Percentiles rank a stretch among this genome's conserved stretches.
These are phyloP conservation scores for Melanophora roralis DNA, from an alignment of 2,888 invertebrate genomes.

Conservation along the genomic window DNA sequence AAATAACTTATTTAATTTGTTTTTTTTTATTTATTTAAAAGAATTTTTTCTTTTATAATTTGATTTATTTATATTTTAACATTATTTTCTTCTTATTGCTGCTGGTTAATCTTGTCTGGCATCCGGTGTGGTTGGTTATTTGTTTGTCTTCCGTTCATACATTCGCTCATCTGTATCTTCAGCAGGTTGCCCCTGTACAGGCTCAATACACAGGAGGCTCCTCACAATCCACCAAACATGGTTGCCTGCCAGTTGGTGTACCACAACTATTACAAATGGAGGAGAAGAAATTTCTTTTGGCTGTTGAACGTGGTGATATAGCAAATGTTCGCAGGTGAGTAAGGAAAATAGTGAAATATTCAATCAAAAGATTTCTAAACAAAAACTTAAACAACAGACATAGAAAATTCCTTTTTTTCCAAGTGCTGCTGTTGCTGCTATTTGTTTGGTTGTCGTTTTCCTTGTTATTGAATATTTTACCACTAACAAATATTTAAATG, in stretches of 20 bases:
- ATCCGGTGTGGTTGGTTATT: not conserved
- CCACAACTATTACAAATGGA: slow-evolving; percentile 86
- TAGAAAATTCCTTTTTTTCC: slow-evolving; percentile 1
- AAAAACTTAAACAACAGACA: not conserved
- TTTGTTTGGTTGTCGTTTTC: not conserved
- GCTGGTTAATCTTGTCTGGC: slow-evolving; percentile 12
- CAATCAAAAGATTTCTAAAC: too few species aligned
- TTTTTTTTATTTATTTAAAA: slow-evolving; percentile 28
- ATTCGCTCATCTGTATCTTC: not conserved
- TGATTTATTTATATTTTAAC: not conserved
- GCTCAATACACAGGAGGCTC: slow-evolving; percentile 58
- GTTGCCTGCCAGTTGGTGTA: slow-evolving; percentile 80
- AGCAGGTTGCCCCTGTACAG: slow-evolving; percentile 64
- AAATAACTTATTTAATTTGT: slow-evolving; percentile 7
- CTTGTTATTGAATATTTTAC: not conserved
- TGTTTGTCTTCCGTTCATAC: too few species aligned
- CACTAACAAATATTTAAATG: not conserved
- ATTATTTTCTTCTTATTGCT: not conserved
- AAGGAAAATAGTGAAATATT: not conserved
- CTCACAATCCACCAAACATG: slow-evolving; percentile 64
- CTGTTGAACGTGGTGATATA: slow-evolving; percentile 95
- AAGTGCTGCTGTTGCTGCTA: not conserved
- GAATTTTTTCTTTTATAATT: not conserved
- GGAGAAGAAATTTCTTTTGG: slow-evolving; percentile 94
- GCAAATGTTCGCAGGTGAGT: slow-evolving; percentile 88